Evolutionary conservation across 2,113 vertebrate genomes (phyloP).

Genomic region (Trematocara marginatum): DNA sequence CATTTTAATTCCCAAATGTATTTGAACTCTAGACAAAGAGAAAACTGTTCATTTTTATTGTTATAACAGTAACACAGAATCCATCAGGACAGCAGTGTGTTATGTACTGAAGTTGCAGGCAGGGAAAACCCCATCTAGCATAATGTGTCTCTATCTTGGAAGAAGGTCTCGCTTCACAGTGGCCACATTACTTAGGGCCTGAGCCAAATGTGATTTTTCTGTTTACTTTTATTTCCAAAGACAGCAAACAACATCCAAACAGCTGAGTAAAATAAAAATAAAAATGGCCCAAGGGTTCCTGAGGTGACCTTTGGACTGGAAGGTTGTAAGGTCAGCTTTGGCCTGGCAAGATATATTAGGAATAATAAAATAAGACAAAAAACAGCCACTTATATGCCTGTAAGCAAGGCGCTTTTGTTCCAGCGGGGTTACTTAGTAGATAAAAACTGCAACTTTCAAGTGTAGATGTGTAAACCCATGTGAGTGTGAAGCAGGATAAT

Average conservation of each 20-base stretch:
- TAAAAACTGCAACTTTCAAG: neutral
- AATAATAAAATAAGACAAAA: neutral
- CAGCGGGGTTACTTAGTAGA: neutral
- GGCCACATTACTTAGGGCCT: conserved; percentile 18
- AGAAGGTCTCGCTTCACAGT: neutral
- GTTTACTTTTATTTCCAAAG: neutral
- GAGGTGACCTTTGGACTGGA: neutral
- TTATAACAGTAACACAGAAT: neutral
- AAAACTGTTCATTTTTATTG: conserved; percentile 38
- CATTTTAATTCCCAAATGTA: conserved; percentile 26
- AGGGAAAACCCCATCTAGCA: neutral
- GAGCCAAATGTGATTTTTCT: conserved; percentile 17
- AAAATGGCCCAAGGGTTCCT: neutral
- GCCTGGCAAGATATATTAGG: conserved; percentile 29
- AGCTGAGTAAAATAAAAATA: neutral
- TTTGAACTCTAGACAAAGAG: conserved; percentile 30
- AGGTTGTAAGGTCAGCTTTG: neutral
- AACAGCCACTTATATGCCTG: conserved; percentile 17
- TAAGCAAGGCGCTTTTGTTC: conserved; percentile 23
- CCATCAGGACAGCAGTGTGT: conserved; percentile 8
- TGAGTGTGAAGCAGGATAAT: neutral
- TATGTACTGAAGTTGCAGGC: neutral
- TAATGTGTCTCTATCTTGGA: conserved; percentile 44
- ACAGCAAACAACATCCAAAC: neutral
- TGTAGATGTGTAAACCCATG: neutral